Evolutionary conservation across 2,113 vertebrate species (phyloP).

Genomic region (Nothoprocta pentlandii): DNA sequence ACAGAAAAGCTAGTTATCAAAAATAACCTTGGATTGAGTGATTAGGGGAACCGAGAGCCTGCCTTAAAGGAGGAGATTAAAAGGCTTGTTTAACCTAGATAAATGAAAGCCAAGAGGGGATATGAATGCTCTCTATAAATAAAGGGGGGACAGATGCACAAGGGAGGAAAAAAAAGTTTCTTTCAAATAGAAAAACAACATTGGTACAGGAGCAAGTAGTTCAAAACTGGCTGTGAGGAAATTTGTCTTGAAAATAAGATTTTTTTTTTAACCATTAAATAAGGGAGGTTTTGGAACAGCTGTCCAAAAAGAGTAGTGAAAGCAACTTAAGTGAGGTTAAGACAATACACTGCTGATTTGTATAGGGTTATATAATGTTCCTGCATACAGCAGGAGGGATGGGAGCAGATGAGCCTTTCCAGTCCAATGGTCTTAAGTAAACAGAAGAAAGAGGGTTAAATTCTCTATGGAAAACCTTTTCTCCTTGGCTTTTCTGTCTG

Average conservation of each 20-base stretch:
- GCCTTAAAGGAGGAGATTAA: constrained; percentile 50
- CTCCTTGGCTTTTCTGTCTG: neutral
- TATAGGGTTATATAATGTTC: neutral
- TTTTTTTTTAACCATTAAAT: neutral
- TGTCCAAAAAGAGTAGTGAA: neutral
- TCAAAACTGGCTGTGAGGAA: neutral
- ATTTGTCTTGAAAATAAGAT: constrained; percentile 16
- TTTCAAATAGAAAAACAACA: neutral
- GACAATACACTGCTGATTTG: neutral
- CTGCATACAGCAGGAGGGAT: neutral
- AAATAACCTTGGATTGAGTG: constrained; percentile 36
- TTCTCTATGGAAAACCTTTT: neutral
- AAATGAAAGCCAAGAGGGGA: constrained; percentile 47
- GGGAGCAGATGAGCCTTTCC: constrained; percentile 13
- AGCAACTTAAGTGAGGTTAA: neutral
- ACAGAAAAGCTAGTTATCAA: constrained; percentile 38
- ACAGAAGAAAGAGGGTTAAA: constrained; percentile 1
- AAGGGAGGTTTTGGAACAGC: neutral
- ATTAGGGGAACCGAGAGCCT: constrained; percentile 24
- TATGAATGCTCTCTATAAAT: constrained; percentile 44
- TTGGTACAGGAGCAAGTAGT: neutral
- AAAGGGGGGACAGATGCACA: constrained; percentile 15
- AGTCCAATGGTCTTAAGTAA: neutral
- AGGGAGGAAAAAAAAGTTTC: neutral
- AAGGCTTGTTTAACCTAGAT: constrained; percentile 54